phyloP scores from a whole-genome alignment of 1,140 invertebrate species.

The Drosophila melanogaster region DNA sequence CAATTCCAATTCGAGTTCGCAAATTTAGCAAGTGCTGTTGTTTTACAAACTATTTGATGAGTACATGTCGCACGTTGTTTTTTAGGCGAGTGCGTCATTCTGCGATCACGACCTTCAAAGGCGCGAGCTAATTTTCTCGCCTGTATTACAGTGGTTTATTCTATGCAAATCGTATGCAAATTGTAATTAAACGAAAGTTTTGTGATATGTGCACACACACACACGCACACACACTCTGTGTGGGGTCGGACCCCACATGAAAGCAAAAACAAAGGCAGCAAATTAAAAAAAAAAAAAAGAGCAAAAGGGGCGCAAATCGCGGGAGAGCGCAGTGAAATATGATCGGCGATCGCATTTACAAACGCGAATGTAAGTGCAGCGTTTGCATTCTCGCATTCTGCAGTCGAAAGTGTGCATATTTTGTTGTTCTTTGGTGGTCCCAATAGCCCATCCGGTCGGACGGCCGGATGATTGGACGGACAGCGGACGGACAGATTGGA shows the following conservation, averaged over 20 bases:
- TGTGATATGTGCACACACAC: constrained; percentile 46
- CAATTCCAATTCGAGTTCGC: not conserved
- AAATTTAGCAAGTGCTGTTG: constrained; percentile 10
- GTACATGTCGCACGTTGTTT: constrained; percentile 1
- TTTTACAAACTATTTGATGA: constrained; percentile 16
- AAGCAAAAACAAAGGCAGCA: not conserved
- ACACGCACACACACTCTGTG: constrained; percentile 27
- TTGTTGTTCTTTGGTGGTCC: constrained; percentile 76
- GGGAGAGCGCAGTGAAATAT: constrained; percentile 69
- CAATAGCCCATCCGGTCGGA: constrained; percentile 77
- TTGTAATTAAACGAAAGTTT: constrained; percentile 67
- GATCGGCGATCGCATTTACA: constrained; percentile 78
- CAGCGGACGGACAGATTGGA: not conserved
- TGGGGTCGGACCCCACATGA: constrained; percentile 66
- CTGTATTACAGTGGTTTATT: constrained; percentile 52
- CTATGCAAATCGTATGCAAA: constrained; percentile 72
- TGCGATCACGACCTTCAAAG: constrained; percentile 36
- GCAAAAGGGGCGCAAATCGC: constrained; percentile 8
- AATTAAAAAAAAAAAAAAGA: not conserved
- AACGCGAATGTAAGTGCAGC: constrained; percentile 68
- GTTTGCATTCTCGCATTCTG: constrained; percentile 54
- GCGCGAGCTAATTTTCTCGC: constrained; percentile 23
- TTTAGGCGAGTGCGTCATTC: not conserved
- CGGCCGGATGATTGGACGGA: not conserved
- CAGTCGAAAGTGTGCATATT: constrained; percentile 62